These are phyloP conservation scores for Rhabdomys pumilio DNA, from an alignment of 2,797 vertebrate species.

Conservation along the genomic window DNA sequence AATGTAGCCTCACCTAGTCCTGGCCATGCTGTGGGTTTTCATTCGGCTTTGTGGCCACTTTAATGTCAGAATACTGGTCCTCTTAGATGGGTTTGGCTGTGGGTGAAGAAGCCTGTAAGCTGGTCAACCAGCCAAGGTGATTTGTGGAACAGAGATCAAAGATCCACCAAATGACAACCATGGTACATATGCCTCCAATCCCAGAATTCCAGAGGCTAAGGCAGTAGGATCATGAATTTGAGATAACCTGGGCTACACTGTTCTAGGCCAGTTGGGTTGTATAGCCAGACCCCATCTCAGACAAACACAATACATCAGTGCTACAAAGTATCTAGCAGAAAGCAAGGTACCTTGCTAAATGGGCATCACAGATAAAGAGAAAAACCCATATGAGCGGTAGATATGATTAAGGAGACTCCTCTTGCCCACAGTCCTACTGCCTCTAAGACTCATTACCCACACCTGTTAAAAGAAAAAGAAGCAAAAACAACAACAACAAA, in stretches of 20 bases:
- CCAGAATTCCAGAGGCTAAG: not conserved
- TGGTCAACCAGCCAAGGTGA: not conserved
- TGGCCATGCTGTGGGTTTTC: not conserved
- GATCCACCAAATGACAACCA: not conserved
- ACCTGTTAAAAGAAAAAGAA: not conserved
- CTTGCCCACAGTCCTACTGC: not conserved
- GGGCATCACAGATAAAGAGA: not conserved
- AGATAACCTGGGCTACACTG: not conserved
- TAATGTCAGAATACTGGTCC: too few species aligned
- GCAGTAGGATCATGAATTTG: not conserved
- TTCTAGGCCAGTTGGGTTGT: too few species aligned
- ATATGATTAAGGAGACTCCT: not conserved
- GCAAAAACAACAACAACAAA: not conserved
- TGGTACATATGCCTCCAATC: not conserved
- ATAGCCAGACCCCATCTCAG: too few species aligned
- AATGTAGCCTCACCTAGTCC: not conserved
- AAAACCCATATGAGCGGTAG: not conserved
- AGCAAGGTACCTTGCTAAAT: not conserved
- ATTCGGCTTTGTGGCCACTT: too few species aligned
- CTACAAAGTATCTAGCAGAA: not conserved
- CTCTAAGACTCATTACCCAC: slow-evolving; percentile 11
- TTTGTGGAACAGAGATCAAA: too few species aligned
- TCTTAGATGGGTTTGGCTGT: too few species aligned
- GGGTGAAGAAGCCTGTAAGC: not conserved
- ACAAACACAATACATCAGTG: not conserved